Conservation (phyloP, 1,140 invertebrate genomes). For the Polyergus mexicanus region DNA sequence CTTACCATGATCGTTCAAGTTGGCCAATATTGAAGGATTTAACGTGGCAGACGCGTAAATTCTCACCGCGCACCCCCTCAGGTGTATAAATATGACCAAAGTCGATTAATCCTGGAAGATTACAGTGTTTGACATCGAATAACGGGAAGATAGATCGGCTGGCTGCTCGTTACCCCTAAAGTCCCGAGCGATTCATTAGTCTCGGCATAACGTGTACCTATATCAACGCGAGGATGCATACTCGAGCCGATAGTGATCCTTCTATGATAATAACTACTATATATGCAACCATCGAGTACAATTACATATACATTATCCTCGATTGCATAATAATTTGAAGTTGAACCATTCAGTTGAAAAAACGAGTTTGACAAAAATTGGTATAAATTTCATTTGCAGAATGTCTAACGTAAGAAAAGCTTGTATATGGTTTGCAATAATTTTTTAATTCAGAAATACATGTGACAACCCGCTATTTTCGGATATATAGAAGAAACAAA, state of each 20-base stretch:
- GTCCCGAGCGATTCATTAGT: conserved; percentile 69
- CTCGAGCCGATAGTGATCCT: conserved; percentile 59
- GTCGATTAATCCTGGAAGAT: conserved; percentile 68
- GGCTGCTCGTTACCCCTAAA: conserved; percentile 59
- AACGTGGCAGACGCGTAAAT: conserved; percentile 58
- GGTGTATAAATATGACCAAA: conserved; percentile 66
- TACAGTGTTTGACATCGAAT: conserved; percentile 71
- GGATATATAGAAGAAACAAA: not conserved
- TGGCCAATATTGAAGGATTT: conserved; percentile 61
- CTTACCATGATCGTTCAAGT: conserved; percentile 46
- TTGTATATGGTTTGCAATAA: not conserved
- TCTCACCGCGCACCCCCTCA: conserved; percentile 47
- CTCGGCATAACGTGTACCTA: conserved; percentile 47
- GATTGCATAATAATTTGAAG: conserved; percentile 51
- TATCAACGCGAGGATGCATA: conserved; percentile 50
- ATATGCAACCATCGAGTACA: conserved; percentile 42
- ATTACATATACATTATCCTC: conserved; percentile 22
- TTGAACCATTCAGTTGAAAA: conserved; percentile 7
- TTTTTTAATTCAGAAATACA: not conserved
- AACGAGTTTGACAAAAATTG: conserved; percentile 7
- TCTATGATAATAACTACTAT: conserved; percentile 61
- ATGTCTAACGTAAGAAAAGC: not conserved
- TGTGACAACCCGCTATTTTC: not conserved
- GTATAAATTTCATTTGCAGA: not conserved
- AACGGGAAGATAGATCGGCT: conserved; percentile 65